Evolutionary conservation across 2,888 invertebrate species (phyloP).

Genomic region (Drosophila fungiperda): DNA sequence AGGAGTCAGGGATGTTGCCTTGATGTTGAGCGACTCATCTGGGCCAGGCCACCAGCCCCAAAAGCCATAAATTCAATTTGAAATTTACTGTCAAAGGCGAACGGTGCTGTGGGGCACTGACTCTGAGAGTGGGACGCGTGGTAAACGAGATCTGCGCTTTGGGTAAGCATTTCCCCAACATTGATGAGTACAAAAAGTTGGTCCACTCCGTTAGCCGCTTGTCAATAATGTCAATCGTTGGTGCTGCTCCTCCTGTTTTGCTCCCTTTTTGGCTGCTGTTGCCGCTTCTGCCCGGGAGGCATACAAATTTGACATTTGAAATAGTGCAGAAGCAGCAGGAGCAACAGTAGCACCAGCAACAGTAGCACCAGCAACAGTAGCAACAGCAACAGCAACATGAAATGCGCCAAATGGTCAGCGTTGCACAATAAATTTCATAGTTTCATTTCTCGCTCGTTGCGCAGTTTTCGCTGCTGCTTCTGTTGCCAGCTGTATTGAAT

Average conservation of each 20-base stretch:
- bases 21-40: constrained; percentile 30
- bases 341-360: constrained; percentile 24
- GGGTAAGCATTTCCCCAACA: constrained; percentile 19
- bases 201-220: constrained; percentile 41
- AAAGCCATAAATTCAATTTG: constrained; percentile 74
- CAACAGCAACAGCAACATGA: constrained; percentile 46
- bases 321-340: constrained; percentile 42
- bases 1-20: neutral
- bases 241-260: constrained; percentile 28
- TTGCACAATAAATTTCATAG: constrained; percentile 59
- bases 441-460: constrained; percentile 48
- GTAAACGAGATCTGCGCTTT: constrained; percentile 29
- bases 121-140: neutral
- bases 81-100: constrained; percentile 67
- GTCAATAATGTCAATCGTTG: constrained; percentile 71
- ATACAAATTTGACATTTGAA: constrained; percentile 66
- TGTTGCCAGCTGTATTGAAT: constrained; percentile 45
- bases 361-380: constrained; percentile 15
- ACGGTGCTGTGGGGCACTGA: neutral
- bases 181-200: constrained; percentile 48
- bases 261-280: constrained; percentile 15
- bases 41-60: constrained; percentile 40
- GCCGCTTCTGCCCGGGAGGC: constrained; percentile 31
- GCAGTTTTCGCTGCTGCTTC: constrained; percentile 26
- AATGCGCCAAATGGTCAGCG: constrained; percentile 44